These are phyloP conservation scores for Chrysodeixis includens DNA, from an alignment of 2,888 invertebrate species.

Conservation along the genomic window DNA sequence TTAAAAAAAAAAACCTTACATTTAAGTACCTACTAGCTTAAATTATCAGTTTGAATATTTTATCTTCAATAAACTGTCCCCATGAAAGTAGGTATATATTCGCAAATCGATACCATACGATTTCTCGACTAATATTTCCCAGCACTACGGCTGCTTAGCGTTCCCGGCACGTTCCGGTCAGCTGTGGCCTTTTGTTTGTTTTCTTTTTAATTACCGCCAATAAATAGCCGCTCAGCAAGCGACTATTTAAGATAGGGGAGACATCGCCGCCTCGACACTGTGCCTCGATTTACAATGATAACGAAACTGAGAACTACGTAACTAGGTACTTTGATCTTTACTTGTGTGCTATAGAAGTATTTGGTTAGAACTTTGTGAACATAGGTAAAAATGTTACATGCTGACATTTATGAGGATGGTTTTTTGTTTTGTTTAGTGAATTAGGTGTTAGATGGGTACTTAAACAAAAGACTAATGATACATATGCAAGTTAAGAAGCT, in stretches of 20 bases:
- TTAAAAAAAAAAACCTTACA: too few species aligned
- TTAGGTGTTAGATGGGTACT: too few species aligned
- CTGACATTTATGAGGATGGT: too few species aligned
- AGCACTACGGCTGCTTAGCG: constrained; percentile 64
- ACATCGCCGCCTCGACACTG: constrained; percentile 47
- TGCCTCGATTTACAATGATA: constrained; percentile 53
- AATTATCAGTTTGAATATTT: too few species aligned
- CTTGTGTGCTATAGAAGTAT: neutral
- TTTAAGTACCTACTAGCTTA: too few species aligned
- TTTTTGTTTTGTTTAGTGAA: too few species aligned
- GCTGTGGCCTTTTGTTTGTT: constrained; percentile 85
- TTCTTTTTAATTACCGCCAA: constrained; percentile 87
- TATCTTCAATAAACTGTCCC: too few species aligned
- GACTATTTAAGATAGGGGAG: constrained; percentile 69
- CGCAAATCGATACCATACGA: too few species aligned
- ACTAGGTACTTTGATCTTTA: neutral
- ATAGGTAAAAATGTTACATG: neutral
- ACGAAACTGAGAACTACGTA: constrained; percentile 23
- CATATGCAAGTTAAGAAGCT: too few species aligned
- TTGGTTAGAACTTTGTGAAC: neutral
- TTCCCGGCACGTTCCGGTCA: constrained; percentile 82
- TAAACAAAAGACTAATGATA: too few species aligned
- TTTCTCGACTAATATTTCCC: constrained; percentile 32
- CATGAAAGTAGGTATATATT: too few species aligned
- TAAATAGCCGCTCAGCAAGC: constrained; percentile 77